Base-by-base conservation (phyloP, 2,888 invertebrate genomes). In the Tiphia femorata region DNA sequence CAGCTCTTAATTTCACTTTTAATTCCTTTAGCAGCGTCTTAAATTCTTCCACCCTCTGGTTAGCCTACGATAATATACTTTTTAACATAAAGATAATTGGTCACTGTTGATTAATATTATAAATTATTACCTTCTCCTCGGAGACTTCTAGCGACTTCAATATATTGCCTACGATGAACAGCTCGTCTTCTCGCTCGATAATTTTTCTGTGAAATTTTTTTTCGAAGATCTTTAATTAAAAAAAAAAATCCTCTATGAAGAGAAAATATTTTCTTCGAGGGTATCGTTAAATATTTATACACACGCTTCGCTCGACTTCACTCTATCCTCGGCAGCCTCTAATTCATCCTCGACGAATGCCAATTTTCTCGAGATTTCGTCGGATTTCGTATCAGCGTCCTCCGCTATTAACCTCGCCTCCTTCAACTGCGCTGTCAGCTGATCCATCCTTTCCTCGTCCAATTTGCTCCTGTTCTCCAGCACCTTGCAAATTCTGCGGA, bases 151-250 rank as follows among this genome's bases (percentile, higher is more conserved):
- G 84, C 61, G 90, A 90, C 80, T 90, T 91, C 78, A 91, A 84
- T 84, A 90, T 90, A 85, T 91, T 90, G 66, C 90, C 89, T 68
- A 90, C 89, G 71, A 90, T 90, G 75, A 88, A 87, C 79, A 90
- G 84, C 79, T 90, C 90, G 79, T 90, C 90, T 79, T 91, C 90
- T 69, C 90, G 85, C 80, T 90, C 90, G 66, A 88, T 86, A 79
- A 90, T 90, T 84, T 91, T 90, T 46, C 84, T 84, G 59, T 46
- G 41, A 57, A 30, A 57, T 14, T 46, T 54, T n/a, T n/a, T n/a
- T 38, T 2, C 21, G 12, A 14, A 6, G 35, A 19, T 17, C 17
- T 4, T 16, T 12, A 35, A 38, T 47, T 33, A 20, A 40, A 20
- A 20, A 40, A 2, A 21, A 3, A 3, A 35, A n/a, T 25, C 25